Evolutionary conservation across 2,113 vertebrate genomes (phyloP).

Genomic region (Zosterops lateralis): DNA sequence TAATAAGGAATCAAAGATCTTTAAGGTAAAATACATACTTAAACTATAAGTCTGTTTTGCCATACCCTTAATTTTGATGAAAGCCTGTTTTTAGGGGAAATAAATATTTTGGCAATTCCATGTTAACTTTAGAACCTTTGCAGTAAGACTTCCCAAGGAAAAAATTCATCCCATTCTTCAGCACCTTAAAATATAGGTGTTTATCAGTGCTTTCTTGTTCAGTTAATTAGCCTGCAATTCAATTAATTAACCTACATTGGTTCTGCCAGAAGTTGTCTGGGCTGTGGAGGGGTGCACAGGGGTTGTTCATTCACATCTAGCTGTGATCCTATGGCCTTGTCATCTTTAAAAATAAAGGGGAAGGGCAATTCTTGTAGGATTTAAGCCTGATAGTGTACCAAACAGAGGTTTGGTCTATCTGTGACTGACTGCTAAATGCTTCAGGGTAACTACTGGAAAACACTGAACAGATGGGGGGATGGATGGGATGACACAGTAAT

Average conservation of each 20-base stretch:
- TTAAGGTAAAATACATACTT: not conserved
- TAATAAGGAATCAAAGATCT: not conserved
- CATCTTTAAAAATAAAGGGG: not conserved
- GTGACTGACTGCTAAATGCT: not conserved
- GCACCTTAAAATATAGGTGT: not conserved
- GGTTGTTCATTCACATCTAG: not conserved
- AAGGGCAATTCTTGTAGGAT: not conserved
- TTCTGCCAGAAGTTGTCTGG: not conserved
- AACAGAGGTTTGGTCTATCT: not conserved
- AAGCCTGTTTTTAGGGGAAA: not conserved
- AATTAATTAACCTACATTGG: not conserved
- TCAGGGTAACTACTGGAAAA: not conserved
- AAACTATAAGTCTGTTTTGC: not conserved
- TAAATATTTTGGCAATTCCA: not conserved
- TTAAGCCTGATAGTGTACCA: not conserved
- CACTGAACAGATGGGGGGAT: not conserved
- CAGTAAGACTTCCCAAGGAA: not conserved
- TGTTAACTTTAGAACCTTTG: not conserved
- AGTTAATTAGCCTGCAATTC: constrained; percentile 15
- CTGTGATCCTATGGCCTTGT: not conserved
- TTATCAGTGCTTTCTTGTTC: not conserved
- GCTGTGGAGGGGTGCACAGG: not conserved
- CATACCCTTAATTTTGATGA: not conserved
- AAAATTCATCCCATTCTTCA: not conserved
- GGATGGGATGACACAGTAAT: fast-evolving